Evolutionary conservation across 2,888 invertebrate genomes (phyloP).

Genomic region (Andrena dorsata): DNA sequence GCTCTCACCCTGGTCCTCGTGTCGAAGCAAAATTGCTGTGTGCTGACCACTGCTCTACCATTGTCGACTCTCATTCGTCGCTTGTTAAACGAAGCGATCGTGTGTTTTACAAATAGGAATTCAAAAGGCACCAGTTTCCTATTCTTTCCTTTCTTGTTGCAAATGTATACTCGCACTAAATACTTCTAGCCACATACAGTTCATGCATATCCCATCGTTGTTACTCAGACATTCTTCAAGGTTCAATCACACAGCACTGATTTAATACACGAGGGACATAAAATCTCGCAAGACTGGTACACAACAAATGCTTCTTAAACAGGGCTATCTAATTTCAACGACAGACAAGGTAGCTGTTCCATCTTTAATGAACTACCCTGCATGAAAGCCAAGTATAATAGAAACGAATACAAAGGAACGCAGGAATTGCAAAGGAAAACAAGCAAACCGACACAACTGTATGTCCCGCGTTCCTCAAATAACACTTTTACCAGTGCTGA

Average conservation of each 20-base stretch:
- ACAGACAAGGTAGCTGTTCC: slow-evolving; percentile 1
- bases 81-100: slow-evolving; percentile 32
- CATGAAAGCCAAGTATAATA: background rate
- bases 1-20: slow-evolving; percentile 43
- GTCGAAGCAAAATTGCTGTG: slow-evolving; percentile 53
- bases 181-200: background rate
- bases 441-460: background rate
- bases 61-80: slow-evolving; percentile 25
- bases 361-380: background rate
- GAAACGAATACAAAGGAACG: background rate
- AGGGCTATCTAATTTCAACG: background rate
- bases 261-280: background rate
- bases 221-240: background rate
- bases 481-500: slow-evolving; percentile 17
- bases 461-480: slow-evolving; percentile 18
- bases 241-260: background rate
- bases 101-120: slow-evolving; percentile 26
- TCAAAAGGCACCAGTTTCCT: slow-evolving; percentile 5
- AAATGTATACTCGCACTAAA: background rate
- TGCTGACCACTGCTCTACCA: slow-evolving; percentile 27
- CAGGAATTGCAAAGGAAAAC: background rate
- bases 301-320: background rate
- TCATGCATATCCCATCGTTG: background rate
- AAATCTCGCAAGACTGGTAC: too few relatives aligned
- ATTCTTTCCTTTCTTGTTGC: background rate